These are phyloP conservation scores for Drosophila recens DNA, from an alignment of 2,888 invertebrate genomes.

Conservation along the genomic window DNA sequence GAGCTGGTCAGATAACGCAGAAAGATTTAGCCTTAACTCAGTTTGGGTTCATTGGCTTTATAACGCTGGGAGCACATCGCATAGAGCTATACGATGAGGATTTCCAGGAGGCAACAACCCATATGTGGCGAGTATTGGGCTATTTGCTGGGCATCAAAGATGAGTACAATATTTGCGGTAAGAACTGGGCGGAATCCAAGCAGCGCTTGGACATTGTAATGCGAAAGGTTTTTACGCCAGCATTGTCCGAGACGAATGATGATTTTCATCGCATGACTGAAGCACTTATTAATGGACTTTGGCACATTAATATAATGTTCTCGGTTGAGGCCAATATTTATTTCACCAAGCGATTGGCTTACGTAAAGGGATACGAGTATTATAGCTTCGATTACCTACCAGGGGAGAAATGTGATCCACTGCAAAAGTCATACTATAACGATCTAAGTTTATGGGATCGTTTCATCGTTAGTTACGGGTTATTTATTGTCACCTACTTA, in stretches of 20 bases:
- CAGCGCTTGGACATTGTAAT: conserved; percentile 86
- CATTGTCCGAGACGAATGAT: conserved; percentile 87
- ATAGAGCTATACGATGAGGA: conserved; percentile 89
- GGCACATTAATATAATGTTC: conserved; percentile 89
- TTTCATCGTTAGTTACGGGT: conserved; percentile 78
- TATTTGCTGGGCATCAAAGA: conserved; percentile 93
- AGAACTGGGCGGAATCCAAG: conserved; percentile 88
- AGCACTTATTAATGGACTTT: conserved; percentile 89
- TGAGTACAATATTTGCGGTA: conserved; percentile 90
- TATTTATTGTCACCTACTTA: conserved; percentile 83
- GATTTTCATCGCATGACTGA: conserved; percentile 89
- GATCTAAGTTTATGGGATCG: conserved; percentile 86
- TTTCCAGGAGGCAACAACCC: conserved; percentile 91
- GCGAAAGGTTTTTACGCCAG: conserved; percentile 88
- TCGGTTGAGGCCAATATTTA: conserved; percentile 87
- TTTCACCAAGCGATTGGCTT: conserved; percentile 87
- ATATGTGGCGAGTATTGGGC: conserved; percentile 94
- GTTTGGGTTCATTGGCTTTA: conserved; percentile 94
- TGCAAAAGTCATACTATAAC: conserved; percentile 85
- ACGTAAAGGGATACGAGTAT: conserved; percentile 87
- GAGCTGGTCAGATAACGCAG: conserved; percentile 89
- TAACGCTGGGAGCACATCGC: conserved; percentile 88
- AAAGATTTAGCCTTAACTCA: conserved; percentile 94
- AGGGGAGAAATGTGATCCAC: conserved; percentile 60
- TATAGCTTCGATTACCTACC: conserved; percentile 81